Percentiles rank a stretch among this genome's conserved stretches.
Evolutionary conservation across 2,113 vertebrate genomes (phyloP).

Genomic region (Corythornis cristatus): DNA sequence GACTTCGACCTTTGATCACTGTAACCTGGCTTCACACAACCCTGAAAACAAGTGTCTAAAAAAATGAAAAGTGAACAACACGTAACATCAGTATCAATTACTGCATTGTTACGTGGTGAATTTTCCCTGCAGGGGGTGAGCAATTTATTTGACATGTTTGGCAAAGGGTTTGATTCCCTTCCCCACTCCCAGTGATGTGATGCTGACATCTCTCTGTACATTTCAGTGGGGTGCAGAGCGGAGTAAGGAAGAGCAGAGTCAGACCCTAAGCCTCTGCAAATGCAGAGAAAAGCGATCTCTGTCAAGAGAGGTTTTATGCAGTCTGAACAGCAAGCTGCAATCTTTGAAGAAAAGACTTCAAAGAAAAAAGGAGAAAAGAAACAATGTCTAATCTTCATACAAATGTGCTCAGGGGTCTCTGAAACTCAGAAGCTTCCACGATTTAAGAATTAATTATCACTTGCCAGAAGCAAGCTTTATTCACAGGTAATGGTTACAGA

Average conservation of each 20-base stretch:
- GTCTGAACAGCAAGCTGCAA: constrained; percentile 50
- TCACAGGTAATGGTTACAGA: constrained; percentile 68
- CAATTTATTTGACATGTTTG: background rate
- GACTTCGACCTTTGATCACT: constrained; percentile 40
- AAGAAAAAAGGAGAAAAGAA: constrained; percentile 71
- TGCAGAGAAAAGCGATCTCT: constrained; percentile 34
- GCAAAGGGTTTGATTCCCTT: constrained; percentile 11
- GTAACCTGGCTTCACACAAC: background rate
- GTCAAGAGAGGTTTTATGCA: constrained; percentile 54
- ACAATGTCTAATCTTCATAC: constrained; percentile 79
- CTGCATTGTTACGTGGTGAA: constrained; percentile 18
- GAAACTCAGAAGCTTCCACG: constrained; percentile 69
- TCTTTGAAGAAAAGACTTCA: constrained; percentile 78
- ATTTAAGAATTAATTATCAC: constrained; percentile 82
- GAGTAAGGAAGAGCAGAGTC: background rate
- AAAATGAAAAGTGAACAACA: constrained; percentile 29
- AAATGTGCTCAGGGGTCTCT: constrained; percentile 70
- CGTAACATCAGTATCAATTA: constrained; percentile 36
- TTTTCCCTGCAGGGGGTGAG: constrained; percentile 17
- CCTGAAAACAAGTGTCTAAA: constrained; percentile 10
- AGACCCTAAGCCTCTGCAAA: constrained; percentile 21
- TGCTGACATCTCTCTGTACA: background rate
- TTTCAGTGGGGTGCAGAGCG: background rate
- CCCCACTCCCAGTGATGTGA: background rate
- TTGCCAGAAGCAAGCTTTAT: constrained; percentile 74